These are phyloP conservation scores for Rhagoletis pomonella DNA, from an alignment of 1,140 invertebrate genomes.

Conservation along the genomic window DNA sequence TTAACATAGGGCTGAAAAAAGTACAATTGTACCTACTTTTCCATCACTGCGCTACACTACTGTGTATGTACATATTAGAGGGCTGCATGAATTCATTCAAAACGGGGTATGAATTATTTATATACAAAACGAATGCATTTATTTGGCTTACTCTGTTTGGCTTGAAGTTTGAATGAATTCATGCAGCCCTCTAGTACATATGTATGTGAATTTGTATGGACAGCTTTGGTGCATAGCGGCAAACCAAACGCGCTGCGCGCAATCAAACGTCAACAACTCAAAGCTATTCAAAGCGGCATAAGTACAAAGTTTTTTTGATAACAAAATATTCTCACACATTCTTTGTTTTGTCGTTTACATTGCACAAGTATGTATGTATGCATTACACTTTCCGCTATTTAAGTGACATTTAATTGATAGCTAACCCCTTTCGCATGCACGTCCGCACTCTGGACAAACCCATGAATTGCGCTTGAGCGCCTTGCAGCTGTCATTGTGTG, in stretches of 20 bases:
- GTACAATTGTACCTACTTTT: too few species aligned
- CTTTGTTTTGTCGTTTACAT: conserved; percentile 11
- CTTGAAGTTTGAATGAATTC: too few species aligned
- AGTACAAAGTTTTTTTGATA: background rate
- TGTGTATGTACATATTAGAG: too few species aligned
- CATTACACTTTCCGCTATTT: conserved; percentile 72
- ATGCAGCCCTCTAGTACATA: too few species aligned
- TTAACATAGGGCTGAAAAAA: too few species aligned
- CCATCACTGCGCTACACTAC: too few species aligned
- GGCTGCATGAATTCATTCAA: too few species aligned
- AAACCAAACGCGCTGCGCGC: background rate
- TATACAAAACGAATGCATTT: too few species aligned
- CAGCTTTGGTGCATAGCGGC: background rate
- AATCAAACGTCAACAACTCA: conserved; percentile 10
- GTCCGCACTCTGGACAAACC: background rate
- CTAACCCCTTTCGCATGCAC: background rate
- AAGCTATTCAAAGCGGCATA: conserved; percentile 1
- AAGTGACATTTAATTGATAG: conserved; percentile 73
- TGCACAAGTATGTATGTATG: background rate
- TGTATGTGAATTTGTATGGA: too few species aligned
- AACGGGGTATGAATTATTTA: too few species aligned
- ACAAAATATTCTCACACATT: conserved; percentile 6
- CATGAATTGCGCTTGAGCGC: background rate
- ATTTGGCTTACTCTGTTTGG: too few species aligned
- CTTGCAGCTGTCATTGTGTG: background rate